Base-by-base conservation (phyloP, 2,888 invertebrate genomes). In the Pogonocherus hispidulus region DNA sequence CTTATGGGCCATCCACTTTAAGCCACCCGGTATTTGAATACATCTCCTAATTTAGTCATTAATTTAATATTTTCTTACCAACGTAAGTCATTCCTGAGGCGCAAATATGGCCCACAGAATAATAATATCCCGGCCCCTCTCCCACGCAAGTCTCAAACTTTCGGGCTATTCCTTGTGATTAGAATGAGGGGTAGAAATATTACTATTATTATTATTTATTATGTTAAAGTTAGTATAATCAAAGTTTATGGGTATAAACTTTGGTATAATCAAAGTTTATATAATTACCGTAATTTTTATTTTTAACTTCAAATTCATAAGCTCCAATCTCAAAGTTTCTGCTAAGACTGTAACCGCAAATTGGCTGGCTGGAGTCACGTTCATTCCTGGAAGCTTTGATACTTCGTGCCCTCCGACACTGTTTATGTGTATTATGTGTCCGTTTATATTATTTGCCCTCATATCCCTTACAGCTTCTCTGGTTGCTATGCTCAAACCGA, bases 371-470 rank as follows among this genome's bases (percentile, higher is more conserved):
- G 78, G 72, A 67, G 74, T 76, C 14, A 73, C 52, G 56, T 76
- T 79, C 19, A 74, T 44, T 18, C 66, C 52, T 1, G 73, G 71
- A 18, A 66, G 19, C 2, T 62, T 60, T 3, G 74, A 67, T n/a
- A 76, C 51, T 27, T 44, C 54, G 49, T 80, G 79, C 3, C 80
- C 79, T 4, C 67, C 52, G 1, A 77, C 68, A 65, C 79, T 79
- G 66, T 76, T 78, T 0, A 80, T 73, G 49, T 80, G 73, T 6
- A 80, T 63, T 47, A 80, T 77, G 54, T 80, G 76, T 5, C 78
- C 78, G 37, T 76, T 69, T 3, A 78, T 67, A 19, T 71, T 66
- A 37, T 78, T 72, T 0, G 62, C 68, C 16, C 66, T 71, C 79
- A 80, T 80, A 27, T 73, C 71, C 51, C 67, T 74, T 9, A 80